Evolutionary conservation across 2,797 vertebrate genomes (phyloP).

Genomic region (Sebastes kiyomatsui): DNA sequence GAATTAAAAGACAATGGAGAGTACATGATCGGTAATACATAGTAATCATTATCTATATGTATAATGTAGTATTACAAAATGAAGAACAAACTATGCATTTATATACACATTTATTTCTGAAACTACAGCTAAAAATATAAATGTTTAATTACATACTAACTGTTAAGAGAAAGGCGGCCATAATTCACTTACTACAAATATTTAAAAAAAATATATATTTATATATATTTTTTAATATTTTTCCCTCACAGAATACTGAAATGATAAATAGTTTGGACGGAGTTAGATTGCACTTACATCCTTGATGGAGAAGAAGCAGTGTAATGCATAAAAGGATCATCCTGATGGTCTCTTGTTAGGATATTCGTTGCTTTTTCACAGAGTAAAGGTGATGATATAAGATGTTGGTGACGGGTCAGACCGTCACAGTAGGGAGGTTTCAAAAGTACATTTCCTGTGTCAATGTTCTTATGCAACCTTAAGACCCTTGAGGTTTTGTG

Average conservation of each 20-base stretch:
- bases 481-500: constrained; percentile 10
- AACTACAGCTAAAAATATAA: not conserved
- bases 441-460: constrained; percentile 31
- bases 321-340: constrained; percentile 18
- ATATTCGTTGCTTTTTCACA: not conserved
- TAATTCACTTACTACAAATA: not conserved
- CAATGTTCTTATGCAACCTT: not conserved
- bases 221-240: too few species aligned
- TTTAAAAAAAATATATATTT: not conserved
- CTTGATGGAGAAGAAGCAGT: constrained; percentile 26
- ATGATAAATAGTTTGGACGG: not conserved
- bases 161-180: not conserved
- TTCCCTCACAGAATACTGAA: accelerated
- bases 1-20: not conserved
- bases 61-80: not conserved
- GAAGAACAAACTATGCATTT: not conserved
- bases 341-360: not conserved
- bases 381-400: not conserved
- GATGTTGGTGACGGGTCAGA: not conserved
- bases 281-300: constrained; percentile 24
- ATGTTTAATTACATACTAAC: not conserved
- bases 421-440: not conserved
- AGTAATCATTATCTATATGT: not conserved
- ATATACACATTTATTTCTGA: not conserved
- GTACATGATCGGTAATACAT: not conserved